Percentiles rank a stretch among this genome's conserved stretches.
Conservation (phyloP, 1,140 invertebrate genomes). For the Campoletis sonorensis region DNA sequence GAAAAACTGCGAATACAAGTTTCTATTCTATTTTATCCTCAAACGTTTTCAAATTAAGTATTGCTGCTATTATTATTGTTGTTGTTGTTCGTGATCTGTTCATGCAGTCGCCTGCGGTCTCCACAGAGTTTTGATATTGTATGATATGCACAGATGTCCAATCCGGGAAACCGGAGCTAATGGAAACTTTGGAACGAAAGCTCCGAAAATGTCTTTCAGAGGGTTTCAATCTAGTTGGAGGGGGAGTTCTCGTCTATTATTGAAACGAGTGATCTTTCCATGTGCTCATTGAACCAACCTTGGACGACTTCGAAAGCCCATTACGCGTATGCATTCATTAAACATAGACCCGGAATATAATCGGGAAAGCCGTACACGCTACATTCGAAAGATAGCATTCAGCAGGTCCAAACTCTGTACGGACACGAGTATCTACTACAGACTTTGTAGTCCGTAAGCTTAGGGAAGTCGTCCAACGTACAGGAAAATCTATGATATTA, state of each 20-base stretch:
- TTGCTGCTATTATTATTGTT: too few relatives aligned
- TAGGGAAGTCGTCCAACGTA: neutral
- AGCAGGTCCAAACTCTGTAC: neutral
- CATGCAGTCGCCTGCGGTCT: neutral
- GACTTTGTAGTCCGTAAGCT: neutral
- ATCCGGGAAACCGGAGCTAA: neutral
- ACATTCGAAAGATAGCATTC: neutral
- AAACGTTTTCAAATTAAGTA: too few relatives aligned
- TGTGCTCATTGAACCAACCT: neutral
- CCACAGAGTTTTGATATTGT: neutral
- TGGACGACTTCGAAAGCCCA: neutral
- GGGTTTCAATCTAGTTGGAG: neutral
- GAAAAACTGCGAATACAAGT: too few relatives aligned
- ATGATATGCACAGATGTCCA: neutral
- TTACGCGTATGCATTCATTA: neutral
- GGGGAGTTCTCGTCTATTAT: neutral
- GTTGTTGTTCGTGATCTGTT: too few relatives aligned
- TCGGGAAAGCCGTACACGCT: neutral
- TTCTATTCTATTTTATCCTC: too few relatives aligned
- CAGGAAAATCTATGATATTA: neutral
- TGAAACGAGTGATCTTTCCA: neutral
- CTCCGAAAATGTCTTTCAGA: neutral
- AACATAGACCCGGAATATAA: neutral
- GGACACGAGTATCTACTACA: neutral
- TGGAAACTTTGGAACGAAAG: neutral